Conservation (phyloP, 2,797 vertebrate genomes). For the Anolis apletophallus region DNA sequence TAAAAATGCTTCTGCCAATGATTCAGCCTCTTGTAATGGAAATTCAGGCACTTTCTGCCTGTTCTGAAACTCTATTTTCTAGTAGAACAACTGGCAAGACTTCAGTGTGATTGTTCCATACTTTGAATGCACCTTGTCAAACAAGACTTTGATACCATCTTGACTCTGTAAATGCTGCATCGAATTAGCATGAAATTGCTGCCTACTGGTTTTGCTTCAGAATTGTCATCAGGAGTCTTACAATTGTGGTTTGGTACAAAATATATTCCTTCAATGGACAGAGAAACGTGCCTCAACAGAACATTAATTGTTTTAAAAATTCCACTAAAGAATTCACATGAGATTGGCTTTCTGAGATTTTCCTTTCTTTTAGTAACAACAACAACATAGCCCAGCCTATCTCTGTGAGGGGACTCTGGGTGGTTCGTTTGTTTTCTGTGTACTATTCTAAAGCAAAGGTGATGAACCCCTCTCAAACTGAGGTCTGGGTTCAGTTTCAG, state of each 20-base stretch:
- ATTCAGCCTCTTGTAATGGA: conserved; percentile 41
- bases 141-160: conserved; percentile 46
- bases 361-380: background rate
- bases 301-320: background rate
- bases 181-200: conserved; percentile 61
- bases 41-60: conserved; percentile 24
- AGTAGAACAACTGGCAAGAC: conserved; percentile 50
- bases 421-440: conserved; percentile 7
- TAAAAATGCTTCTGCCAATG: conserved; percentile 50
- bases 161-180: conserved; percentile 48
- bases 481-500: too few relatives aligned
- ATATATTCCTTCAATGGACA: conserved; percentile 41
- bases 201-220: conserved; percentile 37
- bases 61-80: conserved; percentile 45
- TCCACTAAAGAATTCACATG: conserved; percentile 18
- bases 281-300: background rate
- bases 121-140: conserved; percentile 54
- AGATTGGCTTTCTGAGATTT: conserved; percentile 6
- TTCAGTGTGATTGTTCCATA: conserved; percentile 61
- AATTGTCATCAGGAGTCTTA: conserved; percentile 23
- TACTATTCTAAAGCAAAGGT: background rate
- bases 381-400: too few relatives aligned
- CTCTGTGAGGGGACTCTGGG: too few relatives aligned
- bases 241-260: conserved; percentile 37
- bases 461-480: too few relatives aligned